These are phyloP conservation scores for Chionomys nivalis DNA, from an alignment of 2,113 vertebrate species.

Conservation along the genomic window DNA sequence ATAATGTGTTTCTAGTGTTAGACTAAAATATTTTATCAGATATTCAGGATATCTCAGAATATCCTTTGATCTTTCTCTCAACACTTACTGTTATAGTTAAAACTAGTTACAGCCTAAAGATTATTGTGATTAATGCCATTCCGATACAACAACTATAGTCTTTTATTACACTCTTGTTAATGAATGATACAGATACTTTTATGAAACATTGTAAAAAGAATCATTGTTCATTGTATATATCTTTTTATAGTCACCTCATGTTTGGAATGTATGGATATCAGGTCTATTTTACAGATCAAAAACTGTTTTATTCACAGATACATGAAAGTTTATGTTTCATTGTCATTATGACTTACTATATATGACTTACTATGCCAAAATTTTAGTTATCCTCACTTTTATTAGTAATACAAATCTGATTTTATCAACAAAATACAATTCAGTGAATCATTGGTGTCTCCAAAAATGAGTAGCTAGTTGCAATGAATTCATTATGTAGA, in stretches of 20 bases:
- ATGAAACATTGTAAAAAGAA: background rate
- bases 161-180: background rate
- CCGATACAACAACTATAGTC: background rate
- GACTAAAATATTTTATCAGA: background rate
- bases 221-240: background rate
- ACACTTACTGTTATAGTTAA: background rate
- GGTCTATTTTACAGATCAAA: background rate
- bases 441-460: background rate
- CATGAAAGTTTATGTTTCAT: background rate
- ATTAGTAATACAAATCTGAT: background rate
- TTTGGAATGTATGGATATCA: constrained; percentile 3
- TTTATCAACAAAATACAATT: constrained; percentile 57
- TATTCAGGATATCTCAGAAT: background rate
- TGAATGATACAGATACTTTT: background rate
- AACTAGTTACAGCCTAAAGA: rapidly evolving
- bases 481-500: constrained; percentile 54
- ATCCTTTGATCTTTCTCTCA: background rate
- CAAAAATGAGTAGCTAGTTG: constrained; percentile 41
- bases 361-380: background rate
- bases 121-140: background rate
- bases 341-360: background rate
- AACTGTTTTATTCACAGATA: constrained; percentile 28
- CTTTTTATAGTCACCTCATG: background rate
- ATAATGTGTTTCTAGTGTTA: background rate
- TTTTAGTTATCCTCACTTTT: background rate